Evolutionary conservation across 2,888 invertebrate species (phyloP).

Genomic region (Macaria notata): DNA sequence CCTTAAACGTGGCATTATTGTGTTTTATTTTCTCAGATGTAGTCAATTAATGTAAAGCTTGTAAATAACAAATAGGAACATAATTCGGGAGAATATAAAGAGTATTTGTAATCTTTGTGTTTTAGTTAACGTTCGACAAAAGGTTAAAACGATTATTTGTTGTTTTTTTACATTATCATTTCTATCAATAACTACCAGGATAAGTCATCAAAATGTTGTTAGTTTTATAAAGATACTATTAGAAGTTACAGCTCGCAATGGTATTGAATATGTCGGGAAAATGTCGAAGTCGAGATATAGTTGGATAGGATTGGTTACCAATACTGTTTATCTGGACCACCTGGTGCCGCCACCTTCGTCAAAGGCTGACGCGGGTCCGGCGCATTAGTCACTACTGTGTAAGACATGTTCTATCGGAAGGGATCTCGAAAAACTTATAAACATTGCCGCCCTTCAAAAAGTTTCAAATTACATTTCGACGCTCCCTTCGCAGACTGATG

Average conservation of each 20-base stretch:
- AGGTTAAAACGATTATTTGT: no score
- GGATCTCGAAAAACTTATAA: conserved; percentile 37
- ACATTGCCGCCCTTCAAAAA: conserved; percentile 27
- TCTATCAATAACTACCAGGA: no score
- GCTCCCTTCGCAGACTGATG: conserved; percentile 5
- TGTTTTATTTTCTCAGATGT: no score
- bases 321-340: conserved; percentile 53
- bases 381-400: conserved; percentile 67
- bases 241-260: neutral
- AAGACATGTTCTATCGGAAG: conserved; percentile 48
- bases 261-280: conserved; percentile 31
- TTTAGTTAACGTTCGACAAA: no score
- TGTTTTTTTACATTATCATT: no score
- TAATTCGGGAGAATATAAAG: no score
- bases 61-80: no score
- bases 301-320: conserved; percentile 55
- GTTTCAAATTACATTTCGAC: conserved; percentile 35
- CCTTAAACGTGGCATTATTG: no score
- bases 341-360: conserved; percentile 65
- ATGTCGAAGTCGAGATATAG: conserved; percentile 52
- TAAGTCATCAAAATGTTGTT: no score
- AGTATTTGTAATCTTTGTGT: no score
- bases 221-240: no score
- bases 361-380: conserved; percentile 59
- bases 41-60: no score